These are phyloP conservation scores for Sinocyclocheilus rhinocerous DNA, from an alignment of 2,113 vertebrate genomes.

Conservation along the genomic window DNA sequence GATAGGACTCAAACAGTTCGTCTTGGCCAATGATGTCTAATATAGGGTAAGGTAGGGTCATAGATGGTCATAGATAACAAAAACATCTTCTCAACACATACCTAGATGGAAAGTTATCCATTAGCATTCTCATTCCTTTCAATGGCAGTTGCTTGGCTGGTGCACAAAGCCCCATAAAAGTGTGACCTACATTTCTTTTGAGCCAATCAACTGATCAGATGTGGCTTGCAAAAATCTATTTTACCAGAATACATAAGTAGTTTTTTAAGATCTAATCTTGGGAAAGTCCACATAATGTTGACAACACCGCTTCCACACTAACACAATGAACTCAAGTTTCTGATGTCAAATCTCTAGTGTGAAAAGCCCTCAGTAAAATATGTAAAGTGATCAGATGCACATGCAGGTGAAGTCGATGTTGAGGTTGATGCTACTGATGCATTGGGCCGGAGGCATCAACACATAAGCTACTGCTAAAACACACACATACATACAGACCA, in stretches of 20 bases:
- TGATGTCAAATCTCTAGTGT: background rate
- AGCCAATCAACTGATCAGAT: background rate
- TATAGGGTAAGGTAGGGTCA: background rate
- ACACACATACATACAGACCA: constrained; percentile 9
- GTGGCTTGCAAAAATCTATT: background rate
- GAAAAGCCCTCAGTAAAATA: background rate
- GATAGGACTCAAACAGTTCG: background rate
- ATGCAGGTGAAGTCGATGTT: background rate
- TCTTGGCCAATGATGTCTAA: background rate
- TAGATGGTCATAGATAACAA: background rate
- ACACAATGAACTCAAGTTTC: background rate
- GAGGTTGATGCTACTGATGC: background rate
- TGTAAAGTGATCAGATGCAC: background rate
- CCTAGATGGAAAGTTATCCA: background rate
- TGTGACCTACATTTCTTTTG: background rate
- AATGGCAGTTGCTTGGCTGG: background rate
- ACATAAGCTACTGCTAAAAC: background rate
- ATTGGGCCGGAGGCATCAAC: constrained; percentile 2
- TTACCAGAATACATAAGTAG: background rate
- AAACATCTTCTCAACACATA: background rate
- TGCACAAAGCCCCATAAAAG: background rate
- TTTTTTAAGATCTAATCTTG: background rate
- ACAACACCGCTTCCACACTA: background rate
- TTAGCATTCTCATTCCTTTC: background rate
- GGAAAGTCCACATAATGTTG: background rate